Evolutionary conservation across 2,888 invertebrate genomes (phyloP).

Genomic region (Orthosia cruda): DNA sequence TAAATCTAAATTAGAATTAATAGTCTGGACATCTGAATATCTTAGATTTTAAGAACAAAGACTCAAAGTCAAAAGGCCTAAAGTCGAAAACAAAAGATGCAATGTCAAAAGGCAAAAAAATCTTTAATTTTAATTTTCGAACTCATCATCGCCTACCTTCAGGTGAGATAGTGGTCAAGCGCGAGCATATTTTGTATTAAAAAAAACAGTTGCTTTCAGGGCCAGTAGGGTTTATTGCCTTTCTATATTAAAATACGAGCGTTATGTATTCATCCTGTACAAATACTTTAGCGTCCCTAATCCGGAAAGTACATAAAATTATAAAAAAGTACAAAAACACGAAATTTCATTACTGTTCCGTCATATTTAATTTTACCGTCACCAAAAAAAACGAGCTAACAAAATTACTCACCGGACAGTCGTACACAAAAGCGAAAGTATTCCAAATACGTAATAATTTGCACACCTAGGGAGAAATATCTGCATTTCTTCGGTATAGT

Average conservation of each 20-base stretch:
- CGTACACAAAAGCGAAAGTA: constrained; percentile 25
- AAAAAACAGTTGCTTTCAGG: not conserved
- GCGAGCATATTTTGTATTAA: too few species aligned
- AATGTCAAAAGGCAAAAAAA: too few species aligned
- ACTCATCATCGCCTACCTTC: too few species aligned
- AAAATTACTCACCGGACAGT: constrained; percentile 46
- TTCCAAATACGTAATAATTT: constrained; percentile 56
- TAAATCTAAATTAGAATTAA: too few species aligned
- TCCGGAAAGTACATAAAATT: constrained; percentile 30
- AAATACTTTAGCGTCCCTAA: constrained; percentile 55
- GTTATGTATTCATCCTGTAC: constrained; percentile 34
- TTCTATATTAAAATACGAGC: constrained; percentile 9
- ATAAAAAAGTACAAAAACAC: constrained; percentile 49
- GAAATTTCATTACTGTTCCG: constrained; percentile 56
- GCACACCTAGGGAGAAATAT: constrained; percentile 57
- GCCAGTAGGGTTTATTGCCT: not conserved
- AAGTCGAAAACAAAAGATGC: too few species aligned
- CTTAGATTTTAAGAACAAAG: too few species aligned
- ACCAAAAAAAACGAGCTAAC: constrained; percentile 44
- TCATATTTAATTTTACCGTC: constrained; percentile 58
- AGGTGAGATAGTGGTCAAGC: too few species aligned
- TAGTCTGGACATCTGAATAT: too few species aligned
- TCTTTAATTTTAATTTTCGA: too few species aligned
- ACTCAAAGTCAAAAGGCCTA: too few species aligned
- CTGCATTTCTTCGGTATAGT: constrained; percentile 68